Evolutionary conservation across 2,113 vertebrate species (phyloP), one percentile per base, ranked within the genome.

Genomic region (Mirza zaza): DNA sequence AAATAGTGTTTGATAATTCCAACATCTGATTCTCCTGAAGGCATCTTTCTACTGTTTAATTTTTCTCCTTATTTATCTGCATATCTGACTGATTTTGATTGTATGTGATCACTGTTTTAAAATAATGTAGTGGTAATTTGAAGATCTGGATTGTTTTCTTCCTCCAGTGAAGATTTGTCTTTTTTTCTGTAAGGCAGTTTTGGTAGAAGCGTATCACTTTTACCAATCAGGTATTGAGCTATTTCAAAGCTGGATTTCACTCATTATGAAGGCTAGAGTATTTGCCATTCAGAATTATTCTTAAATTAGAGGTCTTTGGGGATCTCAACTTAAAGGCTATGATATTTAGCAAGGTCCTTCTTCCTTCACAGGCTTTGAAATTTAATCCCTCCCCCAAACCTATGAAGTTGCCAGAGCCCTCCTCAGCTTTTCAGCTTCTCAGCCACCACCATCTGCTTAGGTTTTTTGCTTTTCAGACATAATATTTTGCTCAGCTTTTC

Each of bases 171-270:
- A 9, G n/a, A 81, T 79, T 39, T 93, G 20, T 45, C 48, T 85
- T 93, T 57, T 32, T 81, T 93, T 91, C n/a, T 75, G 20, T 57
- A 81, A 81, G 21, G 21, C 9, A 81, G 27, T 92, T 84, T 85
- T 12, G 21, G 17, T 76, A 34, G 13, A 10, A 6, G n/a, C 42
- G 50, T 80, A 65, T 52, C 67, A 88, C 21, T 32, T 90, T 85
- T 85, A 65, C 6, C 27, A 76, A 36, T 86, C 17, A 68, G 32
- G 27, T 65, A 89, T 10, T 75, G 32, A 89, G 36, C 5, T 63
- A 21, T 67, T 85, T 91, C 45, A 89, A 68, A 85, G n/a, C 20
- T 59, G 11, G 8, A 70, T 94, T 95, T 96, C 50, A 88, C n/a
- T 76, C 42, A 73, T 73, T 88, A 29, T 63, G n/a, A 84, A 52